phyloP scores from a whole-genome alignment of 2,113 vertebrate genomes.

The Ptilonorhynchus violaceus region DNA sequence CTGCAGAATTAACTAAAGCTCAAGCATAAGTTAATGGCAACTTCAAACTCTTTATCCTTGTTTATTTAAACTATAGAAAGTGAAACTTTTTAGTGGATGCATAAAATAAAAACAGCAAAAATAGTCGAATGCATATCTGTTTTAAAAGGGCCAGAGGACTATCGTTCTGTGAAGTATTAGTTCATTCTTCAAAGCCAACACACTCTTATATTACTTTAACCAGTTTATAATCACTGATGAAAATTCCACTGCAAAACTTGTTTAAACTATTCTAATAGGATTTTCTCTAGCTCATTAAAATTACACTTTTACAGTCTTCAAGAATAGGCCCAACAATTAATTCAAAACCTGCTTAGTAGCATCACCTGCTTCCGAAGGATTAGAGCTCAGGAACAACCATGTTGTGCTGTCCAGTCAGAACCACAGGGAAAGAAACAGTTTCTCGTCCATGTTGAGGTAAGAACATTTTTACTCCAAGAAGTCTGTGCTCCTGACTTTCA shows the following conservation, averaged over 20 bases:
- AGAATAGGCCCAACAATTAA: slow-evolving; percentile 18
- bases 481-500: not conserved
- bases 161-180: not conserved
- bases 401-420: not conserved
- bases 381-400: rapidly evolving
- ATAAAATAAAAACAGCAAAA: not conserved
- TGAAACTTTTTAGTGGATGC: not conserved
- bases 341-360: slow-evolving; percentile 33
- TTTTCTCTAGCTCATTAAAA: slow-evolving; percentile 58
- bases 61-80: not conserved
- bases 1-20: slow-evolving; percentile 3
- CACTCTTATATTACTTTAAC: not conserved
- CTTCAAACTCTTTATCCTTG: not conserved
- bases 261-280: slow-evolving; percentile 41
- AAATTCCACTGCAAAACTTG: slow-evolving; percentile 24
- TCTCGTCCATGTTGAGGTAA: not conserved
- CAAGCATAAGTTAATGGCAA: not conserved
- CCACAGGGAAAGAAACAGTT: not conserved
- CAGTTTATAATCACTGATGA: not conserved
- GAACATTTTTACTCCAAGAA: not conserved
- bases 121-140: not conserved
- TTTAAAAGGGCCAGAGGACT: not conserved
- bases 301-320: slow-evolving; percentile 28
- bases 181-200: not conserved
- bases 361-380: slow-evolving; percentile 11